phyloP scores from a whole-genome alignment of 2,888 invertebrate genomes.

The Aleiodes alternator region DNA sequence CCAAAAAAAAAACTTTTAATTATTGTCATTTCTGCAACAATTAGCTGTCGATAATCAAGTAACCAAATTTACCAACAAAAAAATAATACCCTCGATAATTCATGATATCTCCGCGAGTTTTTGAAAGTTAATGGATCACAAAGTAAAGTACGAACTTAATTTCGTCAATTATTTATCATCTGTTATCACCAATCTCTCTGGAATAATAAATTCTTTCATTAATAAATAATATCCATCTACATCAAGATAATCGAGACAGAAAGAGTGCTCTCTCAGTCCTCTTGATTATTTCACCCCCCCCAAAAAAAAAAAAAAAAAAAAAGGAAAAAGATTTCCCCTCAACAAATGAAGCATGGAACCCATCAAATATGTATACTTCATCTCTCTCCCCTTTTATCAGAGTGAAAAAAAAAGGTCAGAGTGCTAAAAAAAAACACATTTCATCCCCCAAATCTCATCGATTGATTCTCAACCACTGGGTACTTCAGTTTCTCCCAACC shows the following conservation, averaged over 20 bases:
- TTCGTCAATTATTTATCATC: not conserved
- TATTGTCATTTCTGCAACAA: not conserved
- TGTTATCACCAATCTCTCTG: not conserved
- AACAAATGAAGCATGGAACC: constrained; percentile 13
- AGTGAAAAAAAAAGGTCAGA: constrained; percentile 18
- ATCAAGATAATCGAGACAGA: not conserved
- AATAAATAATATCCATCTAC: not conserved
- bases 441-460: constrained; percentile 23
- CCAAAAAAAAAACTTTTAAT: not conserved
- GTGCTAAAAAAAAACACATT: constrained; percentile 17
- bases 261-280: too few relatives aligned
- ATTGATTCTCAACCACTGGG: constrained; percentile 14
- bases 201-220: not conserved
- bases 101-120: too few relatives aligned
- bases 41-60: constrained; percentile 1
- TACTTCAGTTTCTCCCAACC: constrained; percentile 5
- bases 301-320: too few relatives aligned
- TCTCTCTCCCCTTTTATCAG: constrained; percentile 15
- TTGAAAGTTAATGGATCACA: too few relatives aligned
- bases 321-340: too few relatives aligned
- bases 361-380: constrained; percentile 21
- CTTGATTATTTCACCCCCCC: too few relatives aligned
- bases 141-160: not conserved
- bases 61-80: not conserved
- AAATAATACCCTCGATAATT: too few relatives aligned